These are phyloP conservation scores for Colletes collaris DNA, from an alignment of 2,888 invertebrate genomes.

Conservation along the genomic window DNA sequence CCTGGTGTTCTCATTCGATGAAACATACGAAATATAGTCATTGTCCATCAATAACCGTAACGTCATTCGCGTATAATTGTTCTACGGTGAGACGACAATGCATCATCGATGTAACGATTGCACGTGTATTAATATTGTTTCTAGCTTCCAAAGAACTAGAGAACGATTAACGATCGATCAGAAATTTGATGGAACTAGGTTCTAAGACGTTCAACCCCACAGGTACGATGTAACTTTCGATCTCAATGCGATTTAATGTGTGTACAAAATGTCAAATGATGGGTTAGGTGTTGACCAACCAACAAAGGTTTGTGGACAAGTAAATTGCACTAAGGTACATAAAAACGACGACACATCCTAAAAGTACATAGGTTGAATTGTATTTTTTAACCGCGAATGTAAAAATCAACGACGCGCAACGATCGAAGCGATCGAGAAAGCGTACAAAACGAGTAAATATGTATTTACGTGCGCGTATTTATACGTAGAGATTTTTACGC, in stretches of 20 bases:
- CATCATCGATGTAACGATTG: conserved; percentile 20
- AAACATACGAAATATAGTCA: conserved; percentile 3
- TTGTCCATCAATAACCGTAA: conserved; percentile 28
- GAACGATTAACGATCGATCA: too few relatives aligned
- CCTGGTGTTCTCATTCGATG: neutral
- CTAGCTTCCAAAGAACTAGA: too few relatives aligned
- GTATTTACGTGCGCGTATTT: neutral
- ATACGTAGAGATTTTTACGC: conserved; percentile 13
- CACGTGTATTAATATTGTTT: neutral
- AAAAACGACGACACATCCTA: too few relatives aligned
- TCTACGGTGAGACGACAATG: conserved; percentile 9
- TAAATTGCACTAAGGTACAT: too few relatives aligned
- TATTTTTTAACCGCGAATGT: neutral
- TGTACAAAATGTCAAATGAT: too few relatives aligned
- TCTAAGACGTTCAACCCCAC: too few relatives aligned
- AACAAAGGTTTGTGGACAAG: too few relatives aligned
- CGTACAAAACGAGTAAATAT: conserved; percentile 11
- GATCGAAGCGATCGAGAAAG: conserved; percentile 20
- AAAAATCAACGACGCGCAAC: conserved; percentile 2
- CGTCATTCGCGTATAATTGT: conserved; percentile 21
- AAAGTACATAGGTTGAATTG: too few relatives aligned
- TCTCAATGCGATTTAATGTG: too few relatives aligned
- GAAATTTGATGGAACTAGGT: too few relatives aligned
- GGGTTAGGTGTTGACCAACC: too few relatives aligned
- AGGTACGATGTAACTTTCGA: too few relatives aligned